Base-by-base conservation (phyloP, 1,140 invertebrate genomes). In the Neodiprion fabricii region DNA sequence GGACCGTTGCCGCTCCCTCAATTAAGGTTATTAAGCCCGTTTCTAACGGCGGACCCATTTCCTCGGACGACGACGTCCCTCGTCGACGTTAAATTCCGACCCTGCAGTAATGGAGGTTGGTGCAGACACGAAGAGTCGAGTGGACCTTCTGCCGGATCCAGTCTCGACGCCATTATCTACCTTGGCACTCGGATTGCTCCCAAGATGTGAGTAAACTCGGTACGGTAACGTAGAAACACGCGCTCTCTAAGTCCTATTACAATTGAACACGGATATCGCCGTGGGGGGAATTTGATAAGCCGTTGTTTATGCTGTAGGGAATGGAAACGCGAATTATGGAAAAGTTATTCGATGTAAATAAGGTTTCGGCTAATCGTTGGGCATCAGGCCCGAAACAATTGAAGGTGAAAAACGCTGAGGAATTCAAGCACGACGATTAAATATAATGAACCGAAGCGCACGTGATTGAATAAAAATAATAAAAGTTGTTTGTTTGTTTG, bases 11-110 rank as follows among this genome's bases (percentile, higher is more conserved):
- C 53, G 53, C n/a, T 61, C n/a, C 53, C 83, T 87, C 80, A 84
- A 85, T 86, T 86, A 80, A 79, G 78, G 81, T 85, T 86, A 86
- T 87, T 87, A 86, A 78, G 79, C 80, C 82, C 80, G 81, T 82
- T 81, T 79, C 76, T 79, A 80, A 81, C 77, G 84, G 82, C 84
- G 81, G 79, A 72, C 75, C 28, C 80, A 79, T 75, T 86, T 81
- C 82, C 7, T 14, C 40, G 67, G 80, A 79, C 80, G 82, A 85
- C 75, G 79, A 77, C 81, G 70, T 86, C 85, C 86, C 85, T 77
- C 77, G 85, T 77, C 72, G 76, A 75, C 75, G 79, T 76, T 87
- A 84, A 86, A 86, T 86, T 85, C 84, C 83, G 77, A 77, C 77
- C 79, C 79, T 77, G 81, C 82, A 83, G 75, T 83, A 81, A 79